Conservation (phyloP, 2,797 vertebrate genomes). For the Myotis myotis region DNA sequence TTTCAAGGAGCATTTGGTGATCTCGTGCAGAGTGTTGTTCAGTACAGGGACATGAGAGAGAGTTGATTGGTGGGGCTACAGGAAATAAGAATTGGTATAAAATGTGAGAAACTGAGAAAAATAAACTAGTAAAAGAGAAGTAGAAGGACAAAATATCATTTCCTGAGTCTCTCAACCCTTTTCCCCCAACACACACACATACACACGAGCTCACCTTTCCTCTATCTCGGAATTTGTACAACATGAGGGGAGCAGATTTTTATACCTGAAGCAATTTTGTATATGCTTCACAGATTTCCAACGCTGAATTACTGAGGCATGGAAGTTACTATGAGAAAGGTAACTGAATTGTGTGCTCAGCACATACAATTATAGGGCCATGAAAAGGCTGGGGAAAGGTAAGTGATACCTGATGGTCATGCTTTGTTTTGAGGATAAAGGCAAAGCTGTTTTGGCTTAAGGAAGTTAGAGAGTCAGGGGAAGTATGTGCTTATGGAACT, state of each 20-base stretch:
- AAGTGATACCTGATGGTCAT: background rate
- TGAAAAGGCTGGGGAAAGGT: background rate
- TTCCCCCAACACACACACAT: background rate
- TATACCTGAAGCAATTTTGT: background rate
- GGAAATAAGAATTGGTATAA: background rate
- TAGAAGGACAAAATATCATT: background rate
- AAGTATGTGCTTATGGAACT: background rate
- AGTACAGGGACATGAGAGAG: background rate
- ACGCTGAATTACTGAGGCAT: background rate
- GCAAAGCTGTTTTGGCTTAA: background rate
- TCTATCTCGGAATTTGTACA: background rate
- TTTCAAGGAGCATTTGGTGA: background rate
- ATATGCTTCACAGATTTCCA: background rate
- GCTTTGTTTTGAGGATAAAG: background rate
- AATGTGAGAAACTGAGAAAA: slow-evolving; percentile 7
- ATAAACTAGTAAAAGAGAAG: background rate
- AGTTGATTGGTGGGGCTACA: background rate
- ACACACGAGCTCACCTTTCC: background rate
- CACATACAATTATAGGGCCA: background rate
- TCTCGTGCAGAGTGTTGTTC: background rate
- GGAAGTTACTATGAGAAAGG: background rate
- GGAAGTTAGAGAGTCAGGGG: background rate
- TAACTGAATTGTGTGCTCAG: background rate
- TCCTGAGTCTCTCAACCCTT: background rate
- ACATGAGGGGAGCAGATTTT: background rate